Evolutionary conservation across 2,888 invertebrate genomes (phyloP), one percentile per base, ranked within the genome.

Genomic region (Toxonevra muliebris): DNA sequence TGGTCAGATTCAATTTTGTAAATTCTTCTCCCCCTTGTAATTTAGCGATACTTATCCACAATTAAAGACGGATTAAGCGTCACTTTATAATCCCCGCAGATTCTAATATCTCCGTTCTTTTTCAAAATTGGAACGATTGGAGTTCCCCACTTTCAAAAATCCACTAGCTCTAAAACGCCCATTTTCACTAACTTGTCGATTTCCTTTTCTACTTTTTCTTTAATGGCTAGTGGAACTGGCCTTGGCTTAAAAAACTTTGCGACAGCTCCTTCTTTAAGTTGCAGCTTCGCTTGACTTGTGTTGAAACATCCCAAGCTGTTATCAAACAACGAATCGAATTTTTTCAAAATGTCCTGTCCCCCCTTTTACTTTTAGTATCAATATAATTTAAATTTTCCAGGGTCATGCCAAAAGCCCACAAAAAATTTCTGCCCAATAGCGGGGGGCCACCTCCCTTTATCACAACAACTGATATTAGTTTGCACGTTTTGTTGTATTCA

Each of bases 91-190:
- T 73, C 71, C 2, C 66, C 72, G n/a, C 74, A 74, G n/a, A 74
- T 72, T 10, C 75, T 52, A 50, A 75, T 63, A n/a, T 61, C 54
- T n/a, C 79, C 80, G 66, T 82, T 74, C 11, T 69, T 73, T 71
- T 84, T 84, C 2, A 78, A 63, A 1, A 84, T 75, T 1, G 80
- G 77, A 3, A 83, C 82, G 5, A 84, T 75, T 0, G 83, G 82
- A 12, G 79, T 79, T 13, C 72, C 81, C 80, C 80, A 81, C 10
- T 74, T 69, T 20, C 61, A 64, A 50, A 54, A 69, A 8, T 71
- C 53, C 9, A 73, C 72, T 9, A 66, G 71, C 30, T 69, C 48
- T 20, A 74, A 64, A 2, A 74, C 66, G n/a, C 30, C 45, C 10
- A 68, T 17, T 15, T 48, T 48, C 2, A 71, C 71, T 11, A 72